These are phyloP conservation scores for Ochotona princeps DNA, from an alignment of 2,113 vertebrate species.

Conservation along the genomic window DNA sequence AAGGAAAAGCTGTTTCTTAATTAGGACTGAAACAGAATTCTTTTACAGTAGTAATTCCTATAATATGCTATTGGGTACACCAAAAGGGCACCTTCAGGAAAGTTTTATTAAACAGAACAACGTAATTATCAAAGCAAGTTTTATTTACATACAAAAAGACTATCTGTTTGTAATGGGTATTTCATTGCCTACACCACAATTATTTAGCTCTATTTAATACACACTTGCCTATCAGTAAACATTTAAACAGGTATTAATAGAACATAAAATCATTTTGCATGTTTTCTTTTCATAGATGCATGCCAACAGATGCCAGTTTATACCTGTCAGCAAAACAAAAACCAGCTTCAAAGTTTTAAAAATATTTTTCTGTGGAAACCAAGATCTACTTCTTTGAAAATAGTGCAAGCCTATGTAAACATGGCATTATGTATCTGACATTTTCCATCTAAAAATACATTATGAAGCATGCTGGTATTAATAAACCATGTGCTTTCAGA, in stretches of 20 bases:
- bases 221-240: conserved; percentile 59
- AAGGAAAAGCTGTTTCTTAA: conserved; percentile 44
- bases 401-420: conserved; percentile 82
- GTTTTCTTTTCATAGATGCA: conserved; percentile 60
- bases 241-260: conserved; percentile 66
- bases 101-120: conserved; percentile 78
- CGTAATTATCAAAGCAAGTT: conserved; percentile 47
- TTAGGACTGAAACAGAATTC: conserved; percentile 26
- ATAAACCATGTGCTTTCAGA: conserved; percentile 86
- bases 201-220: conserved; percentile 59
- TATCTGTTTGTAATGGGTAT: conserved; percentile 53
- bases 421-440: conserved; percentile 83
- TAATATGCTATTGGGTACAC: not conserved
- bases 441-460: conserved; percentile 85
- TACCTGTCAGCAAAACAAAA: conserved; percentile 74
- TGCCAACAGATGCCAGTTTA: conserved; percentile 64
- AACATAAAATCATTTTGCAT: conserved; percentile 64
- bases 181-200: conserved; percentile 51
- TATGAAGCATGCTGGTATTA: conserved; percentile 83
- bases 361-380: conserved; percentile 73
- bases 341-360: conserved; percentile 76
- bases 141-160: conserved; percentile 48
- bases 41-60: conserved; percentile 32
- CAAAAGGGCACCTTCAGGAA: conserved; percentile 38
- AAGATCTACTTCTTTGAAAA: conserved; percentile 82